Evolutionary conservation across 2,797 vertebrate genomes (phyloP), one percentile per base, ranked within the genome.

Genomic region (Fistularia commersonii): DNA sequence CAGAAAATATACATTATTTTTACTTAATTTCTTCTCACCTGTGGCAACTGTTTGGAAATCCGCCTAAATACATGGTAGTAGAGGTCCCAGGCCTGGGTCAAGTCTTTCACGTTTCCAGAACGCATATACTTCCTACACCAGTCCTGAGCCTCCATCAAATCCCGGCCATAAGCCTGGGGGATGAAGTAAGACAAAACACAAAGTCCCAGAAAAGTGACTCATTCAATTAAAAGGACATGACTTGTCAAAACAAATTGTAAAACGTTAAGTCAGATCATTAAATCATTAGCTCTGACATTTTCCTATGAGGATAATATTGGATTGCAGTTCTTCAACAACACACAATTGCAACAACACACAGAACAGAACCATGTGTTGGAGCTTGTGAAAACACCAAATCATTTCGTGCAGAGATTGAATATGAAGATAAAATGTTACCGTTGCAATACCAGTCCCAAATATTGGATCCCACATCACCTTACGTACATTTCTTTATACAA

Each of bases 111-210:
- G 0, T 99, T 99, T 41, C 96, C 97, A 0, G 97, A 99, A 36
- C 98, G 95, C 96, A 99, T 99, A 80, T 98, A 99, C 74, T 99
- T 99, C 74, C 97, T 87, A 79, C 97, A 99, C 97, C 97, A 99
- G 50, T 99, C 97, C 52, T 99, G 97, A 23, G 97, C 97, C 87
- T 99, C 97, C 97, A 99, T 99, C 51, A 99, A 80, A 72, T 99
- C 97, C 73, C 97, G 90, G 44, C 97, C 97, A 3, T 99, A 99
- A 1, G 97, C 96, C 97, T 99, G 76, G 3, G 49, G 11, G 32
- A 51, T 0, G 1, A 35, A 54, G 11, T 1, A 23, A 32, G 11
- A 69, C 52, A 74, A 54, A 64, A 47, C 14, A n/a, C 42, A 66
- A 33, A 61, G 48, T 64, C 32, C n/a, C 35, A 41, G 54, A 14